Evolutionary conservation across 2,113 vertebrate species (phyloP), one percentile per base, ranked within the genome.

Genomic region (Paramormyrops kingsleyae): DNA sequence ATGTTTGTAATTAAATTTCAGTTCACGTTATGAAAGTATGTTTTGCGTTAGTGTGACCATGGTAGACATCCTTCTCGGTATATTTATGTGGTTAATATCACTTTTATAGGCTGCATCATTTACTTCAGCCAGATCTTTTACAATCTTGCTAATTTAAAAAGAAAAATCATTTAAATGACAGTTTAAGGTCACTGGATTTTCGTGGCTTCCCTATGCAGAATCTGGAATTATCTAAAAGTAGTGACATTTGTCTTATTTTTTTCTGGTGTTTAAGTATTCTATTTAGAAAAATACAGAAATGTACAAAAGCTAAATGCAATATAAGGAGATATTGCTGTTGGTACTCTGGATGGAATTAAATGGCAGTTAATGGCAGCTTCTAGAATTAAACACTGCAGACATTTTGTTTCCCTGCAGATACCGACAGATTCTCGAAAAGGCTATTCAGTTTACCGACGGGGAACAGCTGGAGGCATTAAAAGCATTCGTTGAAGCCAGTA

Each of bases 401-500:
- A 24, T 44, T 47, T 46, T 84, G 39, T 19, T 89, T 59, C 12
- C 27, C 92, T 86, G 89, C 91, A 99, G 99, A 89, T 99, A 99
- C 91, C 97, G 98, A 86, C 98, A 99, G 88, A 99, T 99, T 92
- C 83, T 99, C 94, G 99, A 99, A 93, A 99, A 98, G 94, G 98
- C 98, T 84, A 95, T 99, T 92, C 97, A 99, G 94, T 96, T 99
- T 59, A 96, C 94, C 0, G 98, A 97, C 90, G 95, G 93, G 53
- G 98, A 99, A 70, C 99, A 99, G 70, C 96, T 99, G 90, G 99
- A 99, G 92, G 97, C 98, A 91, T 94, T 99, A 92, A 99, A 99
- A 96, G 98, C 98, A 89, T 99, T 99, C 95, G 98, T 99, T 90
- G 99, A 99, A 98, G 98, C 99, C 94, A 99, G 99, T 99, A 97